Percentiles rank a stretch among this genome's conserved stretches.
Conservation (phyloP, 2,797 vertebrate genomes). For the Myotis daubentonii region DNA sequence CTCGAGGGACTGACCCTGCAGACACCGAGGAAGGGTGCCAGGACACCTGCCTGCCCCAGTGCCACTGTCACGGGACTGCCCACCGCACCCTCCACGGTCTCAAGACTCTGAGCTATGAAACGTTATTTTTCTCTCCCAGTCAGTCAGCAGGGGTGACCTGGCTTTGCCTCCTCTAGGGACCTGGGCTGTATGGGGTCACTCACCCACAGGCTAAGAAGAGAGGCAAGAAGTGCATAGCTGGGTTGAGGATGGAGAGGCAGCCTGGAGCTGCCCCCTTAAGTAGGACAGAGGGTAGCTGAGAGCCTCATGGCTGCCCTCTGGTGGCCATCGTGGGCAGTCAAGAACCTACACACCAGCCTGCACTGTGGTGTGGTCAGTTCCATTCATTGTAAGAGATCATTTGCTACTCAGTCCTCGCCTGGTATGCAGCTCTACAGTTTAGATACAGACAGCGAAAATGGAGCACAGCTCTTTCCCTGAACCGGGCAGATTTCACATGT, state of each 20-base stretch:
- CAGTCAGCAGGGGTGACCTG: neutral
- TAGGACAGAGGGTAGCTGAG: neutral
- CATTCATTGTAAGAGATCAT: neutral
- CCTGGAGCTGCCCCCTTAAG: neutral
- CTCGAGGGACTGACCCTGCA: neutral
- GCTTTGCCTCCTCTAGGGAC: neutral
- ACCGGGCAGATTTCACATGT: neutral
- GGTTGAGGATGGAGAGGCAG: neutral
- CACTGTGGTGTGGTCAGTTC: neutral
- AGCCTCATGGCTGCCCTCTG: neutral
- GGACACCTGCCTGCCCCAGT: neutral
- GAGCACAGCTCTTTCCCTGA: neutral
- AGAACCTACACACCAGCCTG: neutral
- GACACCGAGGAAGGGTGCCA: neutral
- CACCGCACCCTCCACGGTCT: neutral
- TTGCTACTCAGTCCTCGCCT: neutral
- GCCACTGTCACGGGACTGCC: neutral
- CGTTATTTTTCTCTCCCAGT: neutral
- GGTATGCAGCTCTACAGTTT: neutral
- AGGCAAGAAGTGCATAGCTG: neutral
- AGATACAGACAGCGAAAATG: neutral
- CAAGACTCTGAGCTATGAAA: neutral
- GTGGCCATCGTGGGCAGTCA: neutral
- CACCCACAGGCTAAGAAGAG: neutral
- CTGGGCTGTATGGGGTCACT: neutral